A percentile compares a stretch with the other conserved stretches of the same genome.
Conservation (phyloP, 2,888 invertebrate genomes). For the Trichopria drosophilae region DNA sequence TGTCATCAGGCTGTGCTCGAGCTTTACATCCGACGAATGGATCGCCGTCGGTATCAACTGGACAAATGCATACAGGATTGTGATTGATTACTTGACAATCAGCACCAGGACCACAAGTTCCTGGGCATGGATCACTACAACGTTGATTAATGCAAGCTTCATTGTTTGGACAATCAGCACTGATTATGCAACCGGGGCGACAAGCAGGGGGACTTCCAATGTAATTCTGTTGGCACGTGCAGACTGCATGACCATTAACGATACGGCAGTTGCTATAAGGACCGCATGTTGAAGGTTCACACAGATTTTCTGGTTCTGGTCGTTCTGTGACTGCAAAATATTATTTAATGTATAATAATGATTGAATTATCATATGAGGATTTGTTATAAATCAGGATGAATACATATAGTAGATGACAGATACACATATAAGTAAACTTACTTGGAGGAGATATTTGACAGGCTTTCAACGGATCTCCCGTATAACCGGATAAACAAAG, state of each 20-base stretch:
- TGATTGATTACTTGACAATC: conserved; percentile 83
- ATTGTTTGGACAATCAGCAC: conserved; percentile 80
- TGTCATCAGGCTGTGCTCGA: conserved; percentile 62
- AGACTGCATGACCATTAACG: conserved; percentile 74
- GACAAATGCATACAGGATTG: conserved; percentile 83
- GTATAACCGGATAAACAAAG: conserved; percentile 73
- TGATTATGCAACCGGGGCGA: conserved; percentile 80
- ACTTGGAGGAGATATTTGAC: conserved; percentile 64
- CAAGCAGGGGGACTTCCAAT: conserved; percentile 79
- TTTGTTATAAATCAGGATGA: neutral
- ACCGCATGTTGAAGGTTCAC: conserved; percentile 76
- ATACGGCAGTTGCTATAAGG: conserved; percentile 78
- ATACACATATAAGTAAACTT: conserved; percentile 40
- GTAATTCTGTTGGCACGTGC: conserved; percentile 78
- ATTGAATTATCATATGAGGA: neutral
- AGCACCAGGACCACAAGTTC: conserved; percentile 81
- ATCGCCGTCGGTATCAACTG: conserved; percentile 75
- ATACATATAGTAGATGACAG: too few relatives aligned
- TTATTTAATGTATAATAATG: neutral
- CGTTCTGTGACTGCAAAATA: conserved; percentile 27
- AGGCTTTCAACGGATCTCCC: conserved; percentile 78
- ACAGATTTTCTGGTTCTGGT: conserved; percentile 59
- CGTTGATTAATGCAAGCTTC: conserved; percentile 78
- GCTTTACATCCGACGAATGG: conserved; percentile 74
- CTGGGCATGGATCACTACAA: conserved; percentile 80